These are phyloP conservation scores for Nothobranchius kuhntae DNA, from an alignment of 2,113 vertebrate species.

Conservation along the genomic window DNA sequence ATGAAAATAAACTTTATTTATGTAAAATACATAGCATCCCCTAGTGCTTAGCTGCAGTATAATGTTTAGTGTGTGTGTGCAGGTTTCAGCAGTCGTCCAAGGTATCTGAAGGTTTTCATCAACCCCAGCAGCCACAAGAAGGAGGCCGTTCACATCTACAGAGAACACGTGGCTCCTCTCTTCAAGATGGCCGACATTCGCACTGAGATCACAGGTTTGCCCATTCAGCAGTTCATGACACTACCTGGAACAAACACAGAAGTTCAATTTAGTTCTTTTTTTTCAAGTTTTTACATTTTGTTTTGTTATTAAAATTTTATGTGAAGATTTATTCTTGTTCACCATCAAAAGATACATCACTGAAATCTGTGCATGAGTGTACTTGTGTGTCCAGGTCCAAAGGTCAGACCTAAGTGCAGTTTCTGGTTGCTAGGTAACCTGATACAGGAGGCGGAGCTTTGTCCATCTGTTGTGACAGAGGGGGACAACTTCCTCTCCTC, in stretches of 20 bases:
- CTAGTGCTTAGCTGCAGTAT: too few species aligned
- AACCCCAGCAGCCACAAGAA: conserved; percentile 94
- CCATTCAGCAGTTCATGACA: neutral
- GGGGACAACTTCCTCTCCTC: conserved; percentile 43
- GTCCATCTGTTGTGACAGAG: conserved; percentile 79
- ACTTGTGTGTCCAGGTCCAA: conserved; percentile 49
- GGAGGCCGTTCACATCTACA: conserved; percentile 87
- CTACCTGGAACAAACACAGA: neutral
- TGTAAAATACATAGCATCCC: too few species aligned
- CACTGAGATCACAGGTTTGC: conserved; percentile 90
- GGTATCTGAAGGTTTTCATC: conserved; percentile 89
- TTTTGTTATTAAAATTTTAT: neutral
- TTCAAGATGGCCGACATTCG: conserved; percentile 91
- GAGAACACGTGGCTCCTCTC: conserved; percentile 89
- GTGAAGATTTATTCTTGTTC: conserved; percentile 3
- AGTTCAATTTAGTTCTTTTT: neutral
- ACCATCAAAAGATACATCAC: conserved; percentile 1
- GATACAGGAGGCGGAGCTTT: conserved; percentile 71
- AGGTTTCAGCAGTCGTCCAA: conserved; percentile 89
- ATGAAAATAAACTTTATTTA: neutral
- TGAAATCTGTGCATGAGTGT: conserved; percentile 17
- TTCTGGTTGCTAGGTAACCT: conserved; percentile 75
- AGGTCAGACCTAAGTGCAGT: conserved; percentile 74
- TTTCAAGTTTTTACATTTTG: neutral
- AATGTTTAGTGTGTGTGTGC: neutral